Evolutionary conservation across 2,888 invertebrate species (phyloP).

Genomic region (Coenonympha arcania): DNA sequence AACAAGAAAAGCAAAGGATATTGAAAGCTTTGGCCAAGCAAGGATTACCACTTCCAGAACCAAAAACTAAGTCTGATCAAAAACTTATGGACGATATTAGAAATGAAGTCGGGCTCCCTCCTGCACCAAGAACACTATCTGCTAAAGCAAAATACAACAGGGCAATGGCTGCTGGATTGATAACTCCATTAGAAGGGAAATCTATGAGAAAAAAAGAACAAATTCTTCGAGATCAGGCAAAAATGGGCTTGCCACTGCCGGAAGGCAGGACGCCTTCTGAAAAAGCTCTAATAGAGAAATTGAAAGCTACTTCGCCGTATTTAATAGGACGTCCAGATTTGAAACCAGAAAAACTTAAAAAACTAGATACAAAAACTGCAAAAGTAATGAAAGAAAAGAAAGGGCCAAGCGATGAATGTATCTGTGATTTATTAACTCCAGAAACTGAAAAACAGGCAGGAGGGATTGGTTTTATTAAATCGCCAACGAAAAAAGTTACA

Average conservation of each 20-base stretch:
- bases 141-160: constrained; percentile 33
- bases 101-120: constrained; percentile 30
- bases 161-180: constrained; percentile 34
- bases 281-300: constrained; percentile 17
- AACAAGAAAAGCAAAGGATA: constrained; percentile 32
- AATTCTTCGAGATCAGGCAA: constrained; percentile 18
- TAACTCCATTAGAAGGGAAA: constrained; percentile 39
- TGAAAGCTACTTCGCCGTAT: no score
- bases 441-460: constrained; percentile 17
- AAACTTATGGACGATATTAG: constrained; percentile 27
- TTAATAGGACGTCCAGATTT: constrained; percentile 10
- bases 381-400: constrained; percentile 36
- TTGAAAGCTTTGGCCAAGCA: constrained; percentile 25
- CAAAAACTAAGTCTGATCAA: constrained; percentile 30
- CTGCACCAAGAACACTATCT: constrained; percentile 31
- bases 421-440: constrained; percentile 32
- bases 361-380: constrained; percentile 25
- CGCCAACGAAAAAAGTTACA: neutral
- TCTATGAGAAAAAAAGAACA: constrained; percentile 30
- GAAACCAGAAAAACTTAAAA: constrained; percentile 28
- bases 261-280: constrained; percentile 24
- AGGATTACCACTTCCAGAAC: constrained; percentile 31
- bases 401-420: constrained; percentile 39
- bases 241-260: constrained; percentile 22
- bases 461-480: neutral